These are phyloP conservation scores for Phoxinus phoxinus DNA, from an alignment of 2,113 vertebrate genomes.

Conservation along the genomic window DNA sequence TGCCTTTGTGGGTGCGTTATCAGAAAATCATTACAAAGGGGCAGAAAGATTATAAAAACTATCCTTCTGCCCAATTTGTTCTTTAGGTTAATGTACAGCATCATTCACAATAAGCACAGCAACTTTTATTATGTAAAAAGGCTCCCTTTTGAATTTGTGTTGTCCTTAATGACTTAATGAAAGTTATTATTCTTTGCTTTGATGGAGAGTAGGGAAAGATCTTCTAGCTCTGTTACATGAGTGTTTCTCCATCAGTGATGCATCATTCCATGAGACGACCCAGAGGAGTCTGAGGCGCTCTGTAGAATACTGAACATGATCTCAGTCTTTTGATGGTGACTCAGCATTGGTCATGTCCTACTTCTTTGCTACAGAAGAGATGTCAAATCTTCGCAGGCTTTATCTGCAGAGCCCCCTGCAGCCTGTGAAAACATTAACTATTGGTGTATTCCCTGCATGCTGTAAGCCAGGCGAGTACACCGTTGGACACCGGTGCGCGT, in stretches of 20 bases:
- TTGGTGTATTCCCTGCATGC: neutral
- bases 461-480: neutral
- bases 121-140: neutral
- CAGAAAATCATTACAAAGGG: neutral
- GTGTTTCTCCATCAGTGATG: conserved; percentile 14
- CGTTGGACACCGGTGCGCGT: neutral
- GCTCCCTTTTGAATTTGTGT: neutral
- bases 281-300: neutral
- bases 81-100: neutral
- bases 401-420: conserved; percentile 13
- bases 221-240: neutral
- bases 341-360: conserved; percentile 11
- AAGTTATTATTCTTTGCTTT: neutral
- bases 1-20: neutral
- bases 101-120: neutral
- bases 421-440: conserved; percentile 19
- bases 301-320: conserved; percentile 4
- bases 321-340: conserved; percentile 22
- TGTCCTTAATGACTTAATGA: neutral
- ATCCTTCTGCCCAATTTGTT: neutral
- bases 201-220: neutral
- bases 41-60: neutral
- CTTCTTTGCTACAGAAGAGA: conserved; percentile 8
- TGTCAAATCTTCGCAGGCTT: neutral
- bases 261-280: conserved; percentile 13